These are phyloP conservation scores for Megaceryle maxima DNA, from an alignment of 2,113 vertebrate species.

Conservation along the genomic window DNA sequence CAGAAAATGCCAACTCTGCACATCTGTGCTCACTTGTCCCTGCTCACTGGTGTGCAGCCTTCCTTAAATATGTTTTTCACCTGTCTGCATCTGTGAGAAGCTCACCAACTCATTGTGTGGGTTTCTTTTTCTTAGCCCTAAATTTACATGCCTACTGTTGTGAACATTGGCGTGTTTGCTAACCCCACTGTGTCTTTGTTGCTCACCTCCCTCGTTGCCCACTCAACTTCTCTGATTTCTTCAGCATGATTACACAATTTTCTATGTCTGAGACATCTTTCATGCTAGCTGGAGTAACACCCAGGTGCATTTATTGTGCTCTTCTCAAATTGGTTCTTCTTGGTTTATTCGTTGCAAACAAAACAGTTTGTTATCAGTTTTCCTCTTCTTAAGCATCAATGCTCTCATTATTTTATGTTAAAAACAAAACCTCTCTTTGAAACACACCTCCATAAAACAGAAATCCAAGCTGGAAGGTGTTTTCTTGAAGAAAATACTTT, in stretches of 20 bases:
- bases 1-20: neutral
- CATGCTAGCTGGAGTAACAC: neutral
- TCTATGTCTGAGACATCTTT: neutral
- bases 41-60: neutral
- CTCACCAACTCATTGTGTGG: neutral
- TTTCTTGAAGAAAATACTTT: neutral
- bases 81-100: neutral
- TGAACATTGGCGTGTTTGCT: neutral
- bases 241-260: rapidly evolving
- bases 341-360: neutral
- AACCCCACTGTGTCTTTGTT: neutral
- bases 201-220: neutral
- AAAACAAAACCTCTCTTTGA: neutral
- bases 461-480: neutral
- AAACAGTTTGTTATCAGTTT: neutral
- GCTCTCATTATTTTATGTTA: neutral
- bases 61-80: neutral
- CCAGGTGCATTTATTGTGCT: neutral
- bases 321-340: neutral
- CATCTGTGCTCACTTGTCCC: neutral
- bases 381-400: neutral
- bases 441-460: neutral
- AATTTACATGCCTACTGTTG: rapidly evolving
- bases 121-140: neutral
- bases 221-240: neutral